Evolutionary conservation across 2,113 vertebrate genomes (phyloP).

Genomic region (Hylia prasina): DNA sequence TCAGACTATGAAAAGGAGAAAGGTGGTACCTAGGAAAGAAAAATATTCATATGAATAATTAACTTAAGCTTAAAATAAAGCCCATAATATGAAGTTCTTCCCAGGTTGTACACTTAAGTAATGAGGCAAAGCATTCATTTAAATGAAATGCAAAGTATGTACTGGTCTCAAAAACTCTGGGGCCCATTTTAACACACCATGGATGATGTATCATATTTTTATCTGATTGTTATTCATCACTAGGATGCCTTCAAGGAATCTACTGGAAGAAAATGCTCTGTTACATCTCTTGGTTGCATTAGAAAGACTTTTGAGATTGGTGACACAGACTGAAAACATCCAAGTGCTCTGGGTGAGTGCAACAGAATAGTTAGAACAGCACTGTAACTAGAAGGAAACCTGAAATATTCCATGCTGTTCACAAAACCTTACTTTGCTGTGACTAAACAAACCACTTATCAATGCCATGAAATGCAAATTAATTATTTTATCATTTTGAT

Average conservation of each 20-base stretch:
- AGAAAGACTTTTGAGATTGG: neutral
- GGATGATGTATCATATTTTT: neutral
- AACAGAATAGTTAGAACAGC: neutral
- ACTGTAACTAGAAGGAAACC: neutral
- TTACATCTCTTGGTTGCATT: neutral
- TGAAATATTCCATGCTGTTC: neutral
- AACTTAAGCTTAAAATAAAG: conserved; percentile 1
- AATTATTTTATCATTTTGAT: neutral
- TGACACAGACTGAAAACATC: neutral
- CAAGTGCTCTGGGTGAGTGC: neutral
- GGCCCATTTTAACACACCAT: rapidly evolving
- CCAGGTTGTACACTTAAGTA: neutral
- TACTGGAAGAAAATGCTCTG: neutral
- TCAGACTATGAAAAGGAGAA: neutral
- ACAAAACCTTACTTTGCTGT: neutral
- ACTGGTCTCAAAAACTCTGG: neutral
- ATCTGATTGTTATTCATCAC: neutral
- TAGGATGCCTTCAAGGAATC: neutral
- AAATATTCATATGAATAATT: conserved; percentile 15
- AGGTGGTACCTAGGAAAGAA: neutral
- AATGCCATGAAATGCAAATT: neutral
- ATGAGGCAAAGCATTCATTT: neutral
- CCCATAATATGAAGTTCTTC: neutral
- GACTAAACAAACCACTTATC: neutral
- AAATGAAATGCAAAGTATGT: neutral